Evolutionary conservation across 1,140 invertebrate species (phyloP).

Genomic region (Paralvinella palmiformis): DNA sequence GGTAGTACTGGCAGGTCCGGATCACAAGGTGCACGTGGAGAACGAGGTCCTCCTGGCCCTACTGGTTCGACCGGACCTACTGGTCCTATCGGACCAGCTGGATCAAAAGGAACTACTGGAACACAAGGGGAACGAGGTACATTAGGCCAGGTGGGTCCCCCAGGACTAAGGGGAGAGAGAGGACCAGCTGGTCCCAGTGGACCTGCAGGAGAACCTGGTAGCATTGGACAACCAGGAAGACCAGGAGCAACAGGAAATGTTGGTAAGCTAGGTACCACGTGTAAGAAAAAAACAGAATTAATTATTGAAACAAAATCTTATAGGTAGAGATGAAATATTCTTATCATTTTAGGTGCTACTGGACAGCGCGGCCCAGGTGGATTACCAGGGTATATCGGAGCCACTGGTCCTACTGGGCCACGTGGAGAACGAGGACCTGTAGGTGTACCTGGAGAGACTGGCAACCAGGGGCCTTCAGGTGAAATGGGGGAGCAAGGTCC

Average conservation of each 20-base stretch:
- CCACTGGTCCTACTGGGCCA: constrained; percentile 8
- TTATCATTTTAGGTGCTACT: no score
- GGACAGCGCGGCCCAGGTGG: no score
- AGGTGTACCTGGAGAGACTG: background rate
- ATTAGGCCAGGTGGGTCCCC: background rate
- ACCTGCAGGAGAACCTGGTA: no score
- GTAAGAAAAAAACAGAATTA: no score
- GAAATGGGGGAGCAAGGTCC: constrained; percentile 6
- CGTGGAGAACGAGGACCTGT: constrained; percentile 6
- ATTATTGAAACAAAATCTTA: no score
- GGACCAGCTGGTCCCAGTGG: constrained; percentile 4
- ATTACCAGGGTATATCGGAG: no score
- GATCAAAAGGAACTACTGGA: constrained; percentile 7
- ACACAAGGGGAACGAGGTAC: constrained; percentile 1
- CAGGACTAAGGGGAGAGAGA: background rate
- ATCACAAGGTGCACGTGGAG: no score
- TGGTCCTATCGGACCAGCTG: constrained; percentile 2
- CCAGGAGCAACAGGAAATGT: no score
- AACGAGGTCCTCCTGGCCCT: constrained; percentile 1
- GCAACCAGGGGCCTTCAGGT: constrained; percentile 6
- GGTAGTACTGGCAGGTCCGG: no score
- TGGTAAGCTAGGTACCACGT: no score
- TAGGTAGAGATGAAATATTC: no score
- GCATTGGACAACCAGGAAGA: no score
- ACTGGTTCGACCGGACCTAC: constrained; percentile 13